Conservation (phyloP, 2,113 vertebrate species). For the Gadus macrocephalus region DNA sequence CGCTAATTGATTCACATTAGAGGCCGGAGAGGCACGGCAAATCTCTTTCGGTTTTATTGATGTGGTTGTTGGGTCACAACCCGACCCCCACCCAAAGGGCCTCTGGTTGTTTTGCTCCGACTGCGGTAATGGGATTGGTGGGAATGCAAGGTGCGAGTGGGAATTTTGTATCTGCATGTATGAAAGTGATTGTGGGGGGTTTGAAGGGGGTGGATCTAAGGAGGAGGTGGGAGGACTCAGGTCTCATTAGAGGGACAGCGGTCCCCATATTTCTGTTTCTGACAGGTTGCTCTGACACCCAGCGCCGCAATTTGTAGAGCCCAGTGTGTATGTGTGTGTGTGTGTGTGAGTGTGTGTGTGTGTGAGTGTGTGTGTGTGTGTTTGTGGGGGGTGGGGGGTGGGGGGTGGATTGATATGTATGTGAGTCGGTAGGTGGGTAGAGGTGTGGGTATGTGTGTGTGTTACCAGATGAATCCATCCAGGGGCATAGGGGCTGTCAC, state of each 20-base stretch:
- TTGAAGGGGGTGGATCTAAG: background rate
- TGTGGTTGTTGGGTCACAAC: no score
- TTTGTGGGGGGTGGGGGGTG: constrained; percentile 10
- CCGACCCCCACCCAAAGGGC: constrained; percentile 40
- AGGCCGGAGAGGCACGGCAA: no score
- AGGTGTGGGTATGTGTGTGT: no score
- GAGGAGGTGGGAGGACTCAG: background rate
- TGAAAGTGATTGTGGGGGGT: background rate
- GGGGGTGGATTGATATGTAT: constrained; percentile 17
- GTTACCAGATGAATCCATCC: no score
- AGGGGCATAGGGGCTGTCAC: constrained; percentile 21
- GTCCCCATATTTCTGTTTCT: constrained; percentile 13
- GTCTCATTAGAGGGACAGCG: constrained; percentile 8
- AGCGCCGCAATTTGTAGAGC: background rate
- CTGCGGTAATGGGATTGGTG: constrained; percentile 32
- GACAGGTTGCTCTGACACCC: constrained; percentile 10
- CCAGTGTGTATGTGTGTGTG: constrained; percentile 1
- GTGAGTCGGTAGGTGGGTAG: no score
- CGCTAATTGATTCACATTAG: no score
- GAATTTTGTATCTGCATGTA: background rate
- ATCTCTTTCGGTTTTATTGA: no score
- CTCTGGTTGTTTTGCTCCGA: constrained; percentile 41
- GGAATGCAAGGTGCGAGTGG: background rate
- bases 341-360: constrained; percentile 17
- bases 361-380: constrained; percentile 16